phyloP scores from a whole-genome alignment of 2,113 vertebrate genomes.

The Ginglymostoma cirratum region DNA sequence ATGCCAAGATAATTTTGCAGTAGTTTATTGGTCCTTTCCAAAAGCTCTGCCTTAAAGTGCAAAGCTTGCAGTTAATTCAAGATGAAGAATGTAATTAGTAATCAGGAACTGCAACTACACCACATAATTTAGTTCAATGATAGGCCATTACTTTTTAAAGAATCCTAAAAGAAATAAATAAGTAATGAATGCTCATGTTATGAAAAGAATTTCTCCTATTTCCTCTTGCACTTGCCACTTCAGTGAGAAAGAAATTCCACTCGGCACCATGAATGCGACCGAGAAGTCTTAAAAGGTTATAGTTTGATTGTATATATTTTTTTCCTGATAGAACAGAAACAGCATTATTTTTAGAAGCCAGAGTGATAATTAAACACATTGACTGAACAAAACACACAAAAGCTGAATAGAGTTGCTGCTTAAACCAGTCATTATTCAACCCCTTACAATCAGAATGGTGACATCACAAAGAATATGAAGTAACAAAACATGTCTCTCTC shows the following conservation, averaged over 20 bases:
- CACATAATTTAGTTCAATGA: not conserved
- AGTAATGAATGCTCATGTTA: not conserved
- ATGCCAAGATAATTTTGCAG: not conserved
- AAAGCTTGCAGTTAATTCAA: not conserved
- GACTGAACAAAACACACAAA: conserved; percentile 9
- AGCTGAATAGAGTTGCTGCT: not conserved
- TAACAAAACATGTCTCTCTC: conserved; percentile 5
- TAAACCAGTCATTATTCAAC: conserved; percentile 28
- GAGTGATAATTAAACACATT: conserved; percentile 20
- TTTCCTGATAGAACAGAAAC: conserved; percentile 9
- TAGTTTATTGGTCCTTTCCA: not conserved
- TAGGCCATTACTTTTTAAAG: not conserved
- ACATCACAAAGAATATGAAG: not conserved
- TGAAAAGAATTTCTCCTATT: not conserved
- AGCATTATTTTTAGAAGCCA: conserved; percentile 23
- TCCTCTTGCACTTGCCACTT: not conserved
- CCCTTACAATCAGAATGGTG: not conserved
- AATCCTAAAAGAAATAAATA: not conserved
- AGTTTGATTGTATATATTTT: not conserved
- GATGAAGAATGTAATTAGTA: not conserved
- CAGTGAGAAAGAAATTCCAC: not conserved
- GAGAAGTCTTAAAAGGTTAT: conserved; percentile 7
- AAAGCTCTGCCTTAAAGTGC: not conserved
- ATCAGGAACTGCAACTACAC: not conserved
- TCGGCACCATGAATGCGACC: not conserved